phyloP scores from a whole-genome alignment of 2,797 vertebrate genomes.

The Gallirallus australis region DNA sequence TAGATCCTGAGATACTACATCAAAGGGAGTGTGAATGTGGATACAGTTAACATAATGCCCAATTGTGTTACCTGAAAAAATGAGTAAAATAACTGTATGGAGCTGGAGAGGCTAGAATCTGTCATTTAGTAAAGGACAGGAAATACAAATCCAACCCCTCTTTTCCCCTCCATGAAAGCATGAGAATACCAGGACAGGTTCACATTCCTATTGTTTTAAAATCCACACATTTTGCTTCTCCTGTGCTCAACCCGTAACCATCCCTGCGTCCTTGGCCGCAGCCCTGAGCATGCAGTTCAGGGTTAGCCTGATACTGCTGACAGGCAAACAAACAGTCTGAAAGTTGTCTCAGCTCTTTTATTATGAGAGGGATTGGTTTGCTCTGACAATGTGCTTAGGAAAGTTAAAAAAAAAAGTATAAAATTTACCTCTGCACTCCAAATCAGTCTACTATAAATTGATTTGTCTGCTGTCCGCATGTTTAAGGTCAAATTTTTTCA shows the following conservation, averaged over 20 bases:
- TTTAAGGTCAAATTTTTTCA: background rate
- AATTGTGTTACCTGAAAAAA: background rate
- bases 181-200: background rate
- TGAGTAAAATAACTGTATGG: background rate
- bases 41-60: background rate
- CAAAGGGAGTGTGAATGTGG: background rate
- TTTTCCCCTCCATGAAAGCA: background rate
- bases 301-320: background rate
- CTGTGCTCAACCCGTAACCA: background rate
- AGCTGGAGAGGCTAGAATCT: background rate
- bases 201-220: background rate
- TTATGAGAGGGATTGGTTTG: background rate
- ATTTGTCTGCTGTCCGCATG: background rate
- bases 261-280: background rate
- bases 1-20: background rate
- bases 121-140: background rate
- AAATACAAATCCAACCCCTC: background rate
- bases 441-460: background rate
- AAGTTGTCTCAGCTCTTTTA: background rate
- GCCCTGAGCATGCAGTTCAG: background rate
- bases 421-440: background rate
- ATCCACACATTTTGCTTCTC: background rate
- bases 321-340: background rate
- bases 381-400: background rate
- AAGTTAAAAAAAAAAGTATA: background rate